A percentile compares a stretch with the other conserved stretches of the same genome.
These are phyloP conservation scores for Neotoxoptera formosana DNA, from an alignment of 1,140 invertebrate species.

Conservation along the genomic window DNA sequence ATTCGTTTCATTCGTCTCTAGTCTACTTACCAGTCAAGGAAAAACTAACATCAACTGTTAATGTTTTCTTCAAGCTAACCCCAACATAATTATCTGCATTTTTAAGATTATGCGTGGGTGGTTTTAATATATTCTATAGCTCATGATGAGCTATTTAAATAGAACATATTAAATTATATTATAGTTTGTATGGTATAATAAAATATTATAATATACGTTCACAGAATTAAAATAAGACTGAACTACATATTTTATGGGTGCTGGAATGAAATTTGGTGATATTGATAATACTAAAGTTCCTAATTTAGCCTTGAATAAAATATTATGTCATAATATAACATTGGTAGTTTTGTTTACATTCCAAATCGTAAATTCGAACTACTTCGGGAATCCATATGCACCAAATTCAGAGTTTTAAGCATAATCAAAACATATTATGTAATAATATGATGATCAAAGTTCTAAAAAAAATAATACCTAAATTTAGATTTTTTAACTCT, in stretches of 20 bases:
- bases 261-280: constrained; percentile 55
- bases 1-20: constrained; percentile 82
- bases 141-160: neutral
- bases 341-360: constrained; percentile 13
- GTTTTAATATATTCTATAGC: neutral
- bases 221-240: constrained; percentile 47
- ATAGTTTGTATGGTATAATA: constrained; percentile 9
- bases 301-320: constrained; percentile 43
- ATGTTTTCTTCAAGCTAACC: constrained; percentile 89
- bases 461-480: constrained; percentile 1
- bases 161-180: constrained; percentile 2
- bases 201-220: neutral
- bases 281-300: constrained; percentile 53
- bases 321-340: neutral
- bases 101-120: neutral
- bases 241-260: constrained; percentile 51
- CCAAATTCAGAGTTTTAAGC: neutral
- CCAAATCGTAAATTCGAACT: neutral
- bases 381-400: neutral
- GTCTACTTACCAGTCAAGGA: constrained; percentile 91
- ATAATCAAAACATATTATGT: neutral
- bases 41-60: constrained; percentile 79
- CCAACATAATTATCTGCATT: constrained; percentile 73
- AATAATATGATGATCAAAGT: neutral
- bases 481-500: neutral